Evolutionary conservation across 2,888 invertebrate genomes (phyloP), one percentile per base, ranked within the genome.

Genomic region (Petrolisthes manimaculis): DNA sequence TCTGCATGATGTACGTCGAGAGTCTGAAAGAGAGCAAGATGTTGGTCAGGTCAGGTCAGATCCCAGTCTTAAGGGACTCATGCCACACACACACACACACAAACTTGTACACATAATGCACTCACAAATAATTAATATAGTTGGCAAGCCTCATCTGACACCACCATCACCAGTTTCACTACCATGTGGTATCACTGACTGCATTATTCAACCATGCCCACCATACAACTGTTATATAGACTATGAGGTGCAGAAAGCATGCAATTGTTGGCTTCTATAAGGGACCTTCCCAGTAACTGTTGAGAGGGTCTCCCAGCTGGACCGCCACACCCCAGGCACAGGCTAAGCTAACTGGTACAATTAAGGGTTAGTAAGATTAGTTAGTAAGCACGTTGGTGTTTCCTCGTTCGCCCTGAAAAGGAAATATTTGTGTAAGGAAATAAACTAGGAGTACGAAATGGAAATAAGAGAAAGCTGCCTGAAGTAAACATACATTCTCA

Each of bases 331-430:
- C 88, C 79, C 84, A 81, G 69, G 75, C 86, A 69, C 81, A 86
- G 84, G 84, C 88, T 88, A 88, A 84, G 84, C 84, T 88, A 88
- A 84, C 53, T 88, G 86, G 75, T 88, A 84, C 37, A 88, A 80
- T 71, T 69, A 88, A 53, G 84, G 88, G 84, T 88, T 88, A 88
- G 88, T 88, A 84, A 24, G 55, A 74, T 89, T 89, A 91, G 67
- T 89, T 89, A 91, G 88, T 87, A 91, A 86, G 91, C 86, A 75
- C 91, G 89, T 85, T 91, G 91, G 84, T 89, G 89, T 89, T 89
- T 88, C 77, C 91, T 82, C 24, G 88, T 84, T 69, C 83, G 89
- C 83, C 89, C 91, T 91, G 91, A 84, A 91, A 88, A 90, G 88
- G 88, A 90, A 88, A 87, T 78, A 87, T 81, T 74, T 85, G 88